Evolutionary conservation across 2,113 vertebrate genomes (phyloP).

Genomic region (rat (Rattus norvegicus)): GRCr8 NC_086022.1:70414001-70414500

Average conservation of each 20-base stretch:
- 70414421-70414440: neutral
- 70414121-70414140: neutral
- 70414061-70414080: neutral
- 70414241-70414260: neutral
- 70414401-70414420: neutral
- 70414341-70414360: neutral
- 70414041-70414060: neutral
- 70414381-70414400: neutral
- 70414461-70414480: neutral
- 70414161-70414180: neutral
- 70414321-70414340: neutral
- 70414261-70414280: neutral
- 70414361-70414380: neutral
- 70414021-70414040: neutral
- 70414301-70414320: neutral
- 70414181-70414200: neutral
- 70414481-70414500: neutral
- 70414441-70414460: neutral
- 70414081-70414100: neutral
- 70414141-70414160: neutral
- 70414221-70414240: neutral
- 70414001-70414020: neutral
- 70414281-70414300: neutral
- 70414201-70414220: neutral
- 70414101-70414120: neutral